Evolutionary conservation across 2,888 invertebrate genomes (phyloP).

Genomic region (Tenthredo notha): DNA sequence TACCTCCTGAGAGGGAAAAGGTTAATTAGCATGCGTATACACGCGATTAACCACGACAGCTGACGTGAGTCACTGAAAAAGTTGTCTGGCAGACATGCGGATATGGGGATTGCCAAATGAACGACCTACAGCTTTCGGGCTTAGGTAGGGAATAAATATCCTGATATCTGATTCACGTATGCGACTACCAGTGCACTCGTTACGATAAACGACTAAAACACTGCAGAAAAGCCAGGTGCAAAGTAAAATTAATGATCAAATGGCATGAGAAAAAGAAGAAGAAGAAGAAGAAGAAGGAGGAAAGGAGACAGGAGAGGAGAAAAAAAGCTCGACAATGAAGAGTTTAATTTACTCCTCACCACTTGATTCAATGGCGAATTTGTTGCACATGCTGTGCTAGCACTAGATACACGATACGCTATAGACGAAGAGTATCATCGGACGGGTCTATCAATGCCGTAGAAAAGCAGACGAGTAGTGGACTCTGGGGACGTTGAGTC

Average conservation of each 20-base stretch:
- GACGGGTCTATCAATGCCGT: constrained; percentile 35
- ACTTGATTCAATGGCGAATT: constrained; percentile 18
- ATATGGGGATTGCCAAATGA: constrained; percentile 1
- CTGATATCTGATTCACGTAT: neutral
- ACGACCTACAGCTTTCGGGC: constrained; percentile 12
- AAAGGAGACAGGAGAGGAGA: neutral
- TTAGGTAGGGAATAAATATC: neutral
- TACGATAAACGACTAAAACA: neutral
- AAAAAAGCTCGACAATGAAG: neutral
- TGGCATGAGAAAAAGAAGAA: neutral
- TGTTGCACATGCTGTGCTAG: neutral
- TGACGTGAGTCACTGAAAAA: constrained; percentile 47
- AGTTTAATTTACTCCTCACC: constrained; percentile 29
- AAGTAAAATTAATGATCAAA: neutral
- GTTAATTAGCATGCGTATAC: constrained; percentile 41
- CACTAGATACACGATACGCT: neutral
- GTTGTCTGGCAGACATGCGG: constrained; percentile 4
- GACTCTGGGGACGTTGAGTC: constrained; percentile 49
- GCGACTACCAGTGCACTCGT: neutral
- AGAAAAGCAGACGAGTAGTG: constrained; percentile 21
- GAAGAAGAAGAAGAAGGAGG: neutral
- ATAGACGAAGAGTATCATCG: neutral
- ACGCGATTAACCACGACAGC: constrained; percentile 39
- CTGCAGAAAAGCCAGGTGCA: neutral
- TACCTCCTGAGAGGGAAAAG: neutral